A percentile compares a stretch with the other conserved stretches of the same genome.
These are phyloP conservation scores for Poecile atricapillus DNA, from an alignment of 2,113 vertebrate genomes.

Conservation along the genomic window DNA sequence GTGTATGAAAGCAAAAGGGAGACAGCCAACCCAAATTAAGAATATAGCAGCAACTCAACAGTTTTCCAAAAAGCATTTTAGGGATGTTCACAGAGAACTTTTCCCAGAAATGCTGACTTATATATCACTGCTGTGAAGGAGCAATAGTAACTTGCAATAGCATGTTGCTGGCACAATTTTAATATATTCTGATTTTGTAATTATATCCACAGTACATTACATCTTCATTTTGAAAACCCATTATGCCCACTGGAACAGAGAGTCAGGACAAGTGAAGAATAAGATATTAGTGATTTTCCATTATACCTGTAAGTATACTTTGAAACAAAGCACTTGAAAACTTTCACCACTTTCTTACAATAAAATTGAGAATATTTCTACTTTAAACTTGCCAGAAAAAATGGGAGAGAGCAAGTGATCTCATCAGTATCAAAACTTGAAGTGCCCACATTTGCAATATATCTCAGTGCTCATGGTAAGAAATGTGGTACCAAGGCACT, in stretches of 20 bases:
- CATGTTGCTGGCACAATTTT: background rate
- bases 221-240: background rate
- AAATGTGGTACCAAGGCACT: background rate
- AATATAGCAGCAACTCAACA: background rate
- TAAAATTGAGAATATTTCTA: background rate
- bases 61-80: slow-evolving; percentile 3
- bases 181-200: slow-evolving; percentile 4
- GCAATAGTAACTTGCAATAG: background rate
- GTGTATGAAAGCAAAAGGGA: background rate
- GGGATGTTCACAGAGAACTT: background rate
- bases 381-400: background rate
- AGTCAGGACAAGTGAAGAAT: background rate
- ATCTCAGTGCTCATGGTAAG: background rate
- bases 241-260: background rate
- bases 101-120: slow-evolving; percentile 14
- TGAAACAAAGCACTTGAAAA: background rate
- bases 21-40: background rate
- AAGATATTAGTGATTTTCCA: background rate
- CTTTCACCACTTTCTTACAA: background rate
- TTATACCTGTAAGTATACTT: background rate
- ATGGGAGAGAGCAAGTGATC: background rate
- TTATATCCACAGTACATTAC: background rate
- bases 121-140: background rate
- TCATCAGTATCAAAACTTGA: background rate
- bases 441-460: background rate